Conservation (phyloP, 2,888 invertebrate genomes). For the Cantharis rufa region DNA sequence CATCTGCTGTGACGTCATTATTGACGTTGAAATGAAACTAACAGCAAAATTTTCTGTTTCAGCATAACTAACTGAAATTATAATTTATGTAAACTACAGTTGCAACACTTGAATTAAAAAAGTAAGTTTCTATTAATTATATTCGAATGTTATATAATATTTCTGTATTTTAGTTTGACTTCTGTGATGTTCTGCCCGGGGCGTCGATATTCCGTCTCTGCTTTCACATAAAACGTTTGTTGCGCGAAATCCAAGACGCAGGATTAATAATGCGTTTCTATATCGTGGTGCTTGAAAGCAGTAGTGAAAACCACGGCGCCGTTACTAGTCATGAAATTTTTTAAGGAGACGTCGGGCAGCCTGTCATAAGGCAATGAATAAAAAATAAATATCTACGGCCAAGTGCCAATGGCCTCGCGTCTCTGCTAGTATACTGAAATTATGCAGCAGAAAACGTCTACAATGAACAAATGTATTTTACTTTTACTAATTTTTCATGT, state of each 20-base stretch:
- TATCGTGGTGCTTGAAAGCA: conserved; percentile 23
- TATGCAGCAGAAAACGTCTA: conserved; percentile 18
- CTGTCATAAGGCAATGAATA: not conserved
- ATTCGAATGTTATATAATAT: not conserved
- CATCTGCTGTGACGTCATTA: not conserved
- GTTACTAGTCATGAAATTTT: not conserved
- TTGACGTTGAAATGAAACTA: conserved; percentile 13
- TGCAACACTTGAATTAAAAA: not conserved
- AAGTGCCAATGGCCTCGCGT: conserved; percentile 11
- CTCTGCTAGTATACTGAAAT: not conserved
- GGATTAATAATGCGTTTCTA: conserved; percentile 39
- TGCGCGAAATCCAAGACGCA: conserved; percentile 35
- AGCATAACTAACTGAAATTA: not conserved
- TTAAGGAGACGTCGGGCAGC: not conserved
- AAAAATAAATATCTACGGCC: conserved; percentile 2
- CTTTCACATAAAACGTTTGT: conserved; percentile 30
- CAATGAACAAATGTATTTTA: conserved; percentile 45
- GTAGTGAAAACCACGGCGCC: conserved; percentile 16
- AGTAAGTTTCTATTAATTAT: not conserved
- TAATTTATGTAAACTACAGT: not conserved
- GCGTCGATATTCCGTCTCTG: conserved; percentile 18
- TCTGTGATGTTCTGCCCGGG: conserved; percentile 27
- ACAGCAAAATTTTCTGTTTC: not conserved
- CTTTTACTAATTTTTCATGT: conserved; percentile 54
- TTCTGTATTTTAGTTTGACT: not conserved